Base-by-base conservation (phyloP, 2,797 vertebrate species). In the Leptatherina wallacei region DNA sequence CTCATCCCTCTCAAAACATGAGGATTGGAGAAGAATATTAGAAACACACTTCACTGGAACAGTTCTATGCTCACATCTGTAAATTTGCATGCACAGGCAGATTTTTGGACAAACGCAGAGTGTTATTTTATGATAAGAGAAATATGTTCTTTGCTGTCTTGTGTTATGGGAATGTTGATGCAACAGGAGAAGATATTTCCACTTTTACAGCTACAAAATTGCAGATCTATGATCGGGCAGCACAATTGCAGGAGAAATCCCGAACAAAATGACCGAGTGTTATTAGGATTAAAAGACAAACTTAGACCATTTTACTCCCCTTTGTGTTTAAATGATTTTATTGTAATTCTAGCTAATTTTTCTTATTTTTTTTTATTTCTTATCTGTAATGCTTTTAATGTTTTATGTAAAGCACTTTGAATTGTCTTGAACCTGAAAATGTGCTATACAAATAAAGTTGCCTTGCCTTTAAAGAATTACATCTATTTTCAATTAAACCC, bases 271-370 rank as follows among this genome's bases (percentile, higher is more conserved):
- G 38, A 54, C 20, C 4, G 3, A 6, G 6, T 30, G 54, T 30
- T 32, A 18, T 14, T 6, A 36, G 32, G 35, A 3, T 27, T 14
- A 13, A 60, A 22, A 75, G 78, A 47, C 67, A 90, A 92, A 33
- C 6, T 14, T 18, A 44, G 14, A 44, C 14, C 40, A 18, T 18
- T 40, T 56, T 24, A 32, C 22, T 33, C 65, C n/a, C 38, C 30
- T 30, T 30, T 30, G 5, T 5, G n/a, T n/a, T n/a, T n/a, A n/a
- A n/a, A n/a, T n/a, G n/a, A n/a, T n/a, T n/a, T n/a, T n/a, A n/a
- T n/a, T n/a, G n/a, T n/a, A n/a, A n/a, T n/a, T n/a, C n/a, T n/a
- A n/a, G n/a, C n/a, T n/a, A n/a, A n/a, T n/a, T n/a, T n/a, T n/a
- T n/a, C n/a, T n/a, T n/a, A n/a, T n/a, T n/a, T n/a, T n/a, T n/a